Evolutionary conservation across 2,888 invertebrate species (phyloP).

Genomic region (Agriopis aurantiaria): DNA sequence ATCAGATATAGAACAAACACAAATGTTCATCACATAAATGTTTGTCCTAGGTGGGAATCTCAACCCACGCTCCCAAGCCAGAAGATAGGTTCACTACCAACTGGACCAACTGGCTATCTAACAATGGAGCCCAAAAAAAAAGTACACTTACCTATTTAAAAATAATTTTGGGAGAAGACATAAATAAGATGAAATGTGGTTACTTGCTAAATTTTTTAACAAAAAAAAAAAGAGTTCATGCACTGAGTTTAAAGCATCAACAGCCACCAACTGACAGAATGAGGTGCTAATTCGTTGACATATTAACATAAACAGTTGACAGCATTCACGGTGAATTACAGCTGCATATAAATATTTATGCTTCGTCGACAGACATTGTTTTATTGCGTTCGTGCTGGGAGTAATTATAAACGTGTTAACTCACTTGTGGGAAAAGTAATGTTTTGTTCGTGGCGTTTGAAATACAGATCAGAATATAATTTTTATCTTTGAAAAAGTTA

Average conservation of each 20-base stretch:
- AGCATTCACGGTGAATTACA: conserved; percentile 35
- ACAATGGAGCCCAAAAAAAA: too few species aligned
- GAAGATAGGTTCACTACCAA: too few species aligned
- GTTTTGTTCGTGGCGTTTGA: conserved; percentile 2
- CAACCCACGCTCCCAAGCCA: too few species aligned
- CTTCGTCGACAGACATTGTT: conserved; percentile 29
- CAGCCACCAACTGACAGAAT: conserved; percentile 23
- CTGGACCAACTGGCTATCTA: too few species aligned
- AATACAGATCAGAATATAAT: neutral
- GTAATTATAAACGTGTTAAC: conserved; percentile 27
- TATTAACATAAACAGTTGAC: conserved; percentile 38
- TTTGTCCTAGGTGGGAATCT: too few species aligned
- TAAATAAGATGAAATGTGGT: too few species aligned
- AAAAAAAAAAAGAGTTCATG: neutral
- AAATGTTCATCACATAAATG: too few species aligned
- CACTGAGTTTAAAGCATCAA: conserved; percentile 30
- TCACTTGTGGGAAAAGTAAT: conserved; percentile 10
- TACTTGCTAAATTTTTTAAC: neutral
- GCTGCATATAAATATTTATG: conserved; percentile 32
- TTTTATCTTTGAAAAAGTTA: neutral
- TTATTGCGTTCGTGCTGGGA: conserved; percentile 24
- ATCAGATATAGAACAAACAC: too few species aligned
- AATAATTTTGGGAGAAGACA: too few species aligned
- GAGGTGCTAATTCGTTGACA: conserved; percentile 41
- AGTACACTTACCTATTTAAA: too few species aligned